Evolutionary conservation across 2,113 vertebrate genomes (phyloP), one percentile per base, ranked within the genome.

Genomic region (Oxyura jamaicensis): DNA sequence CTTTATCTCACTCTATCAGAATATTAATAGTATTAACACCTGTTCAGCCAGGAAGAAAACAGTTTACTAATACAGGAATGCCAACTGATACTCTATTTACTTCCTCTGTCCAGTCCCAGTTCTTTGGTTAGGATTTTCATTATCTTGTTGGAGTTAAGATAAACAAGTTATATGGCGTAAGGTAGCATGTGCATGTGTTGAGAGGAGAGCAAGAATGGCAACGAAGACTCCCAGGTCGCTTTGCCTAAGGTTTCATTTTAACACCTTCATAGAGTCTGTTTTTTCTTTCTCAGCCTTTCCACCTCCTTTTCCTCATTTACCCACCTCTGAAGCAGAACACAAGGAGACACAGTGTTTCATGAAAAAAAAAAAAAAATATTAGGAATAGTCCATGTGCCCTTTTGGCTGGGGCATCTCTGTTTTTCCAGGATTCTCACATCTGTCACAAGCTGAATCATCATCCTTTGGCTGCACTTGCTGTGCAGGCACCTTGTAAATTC

Each of bases 391-490:
- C 25, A 76, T 0, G 2, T 65, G 55, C 20, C 55, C 15, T 93
- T 56, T 80, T 66, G 60, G 39, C 44, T 82, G 44, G 33, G 92
- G 58, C 11, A 85, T 26, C 44, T 65, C 46, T 46, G n/a, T 83
- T 26, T 86, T 94, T 89, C 81, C 65, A 74, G 29, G 26, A 60
- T 31, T 62, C n/a, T 89, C 56, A 74, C 35, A 71, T 89, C 77
- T 95, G 48, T 80, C 86, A 81, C 71, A 83, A 65, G 48, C 22
- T 88, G 79, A 90, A 77, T 72, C 79, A 60, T 72, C 72, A 91
- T 53, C 72, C 35, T 90, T 62, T 86, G 80, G 59, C 72, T 91
- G 72, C 59, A 53, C 23, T 92, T 93, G 41, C 76, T 58, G 8
- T 4, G 5, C 65, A 93, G 12, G 14, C 76, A 73, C 48, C 65